These are phyloP conservation scores for Taenaris catops DNA, from an alignment of 2,888 invertebrate genomes.

Conservation along the genomic window DNA sequence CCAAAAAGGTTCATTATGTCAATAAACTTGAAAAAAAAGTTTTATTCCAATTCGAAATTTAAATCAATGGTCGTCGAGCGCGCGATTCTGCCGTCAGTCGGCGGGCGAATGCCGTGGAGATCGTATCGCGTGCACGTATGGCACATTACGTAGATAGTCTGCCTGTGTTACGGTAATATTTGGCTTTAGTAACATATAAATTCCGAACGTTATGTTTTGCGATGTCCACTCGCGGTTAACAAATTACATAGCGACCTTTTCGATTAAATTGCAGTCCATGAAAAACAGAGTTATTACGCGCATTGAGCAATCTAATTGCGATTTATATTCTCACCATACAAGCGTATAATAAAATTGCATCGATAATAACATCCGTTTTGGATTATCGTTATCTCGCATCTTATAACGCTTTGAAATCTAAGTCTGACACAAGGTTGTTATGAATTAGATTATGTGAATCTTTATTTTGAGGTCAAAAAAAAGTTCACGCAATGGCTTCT, in stretches of 20 bases:
- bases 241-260: slow-evolving; percentile 5
- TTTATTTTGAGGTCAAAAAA: too few species aligned
- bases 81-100: slow-evolving; percentile 45
- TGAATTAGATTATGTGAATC: too few species aligned
- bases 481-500: too few species aligned
- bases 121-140: slow-evolving; percentile 34
- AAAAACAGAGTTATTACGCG: background rate
- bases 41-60: slow-evolving; percentile 38
- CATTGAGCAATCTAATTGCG: background rate
- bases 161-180: slow-evolving; percentile 49
- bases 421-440: background rate
- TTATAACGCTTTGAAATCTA: background rate
- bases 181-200: slow-evolving; percentile 34
- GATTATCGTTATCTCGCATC: background rate
- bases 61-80: slow-evolving; percentile 40
- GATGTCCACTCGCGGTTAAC: slow-evolving; percentile 2
- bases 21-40: slow-evolving; percentile 18
- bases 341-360: slow-evolving; percentile 3
- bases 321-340: slow-evolving; percentile 1
- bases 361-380: slow-evolving; percentile 1
- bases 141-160: slow-evolving; percentile 37
- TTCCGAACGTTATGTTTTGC: slow-evolving; percentile 13
- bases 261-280: slow-evolving; percentile 2
- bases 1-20: slow-evolving; percentile 10
- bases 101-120: slow-evolving; percentile 50